These are phyloP conservation scores for Puntigrus tetrazona DNA, from an alignment of 2,113 vertebrate genomes.

Conservation along the genomic window DNA sequence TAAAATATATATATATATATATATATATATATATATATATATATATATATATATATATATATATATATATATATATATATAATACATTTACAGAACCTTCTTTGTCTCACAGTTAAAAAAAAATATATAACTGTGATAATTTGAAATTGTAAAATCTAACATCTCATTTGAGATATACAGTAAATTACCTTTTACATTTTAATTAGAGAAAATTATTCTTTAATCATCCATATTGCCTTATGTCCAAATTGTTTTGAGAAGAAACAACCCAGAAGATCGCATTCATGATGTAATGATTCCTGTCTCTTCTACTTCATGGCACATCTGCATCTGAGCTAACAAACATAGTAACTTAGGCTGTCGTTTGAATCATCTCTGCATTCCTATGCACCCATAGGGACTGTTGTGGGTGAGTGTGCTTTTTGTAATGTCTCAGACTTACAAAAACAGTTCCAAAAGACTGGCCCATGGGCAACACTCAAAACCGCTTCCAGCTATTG, in stretches of 20 bases:
- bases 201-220: no score
- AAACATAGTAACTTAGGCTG: no score
- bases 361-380: no score
- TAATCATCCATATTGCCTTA: no score
- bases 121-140: neutral
- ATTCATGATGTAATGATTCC: neutral
- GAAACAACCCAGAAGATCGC: neutral
- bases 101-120: neutral
- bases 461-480: conserved; percentile 14
- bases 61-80: no score
- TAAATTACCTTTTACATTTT: neutral
- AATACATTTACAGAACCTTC: neutral
- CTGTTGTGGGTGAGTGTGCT: neutral
- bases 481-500: conserved; percentile 33
- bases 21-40: no score
- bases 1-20: no score
- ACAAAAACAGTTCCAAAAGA: conserved; percentile 23
- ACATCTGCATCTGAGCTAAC: no score
- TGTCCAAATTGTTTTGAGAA: no score
- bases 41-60: no score
- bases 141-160: neutral
- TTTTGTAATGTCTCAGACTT: neutral
- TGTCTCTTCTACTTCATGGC: no score
- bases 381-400: no score
- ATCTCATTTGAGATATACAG: neutral